Conservation (phyloP, 2,113 vertebrate species). For the Leptodactylus fuscus region DNA sequence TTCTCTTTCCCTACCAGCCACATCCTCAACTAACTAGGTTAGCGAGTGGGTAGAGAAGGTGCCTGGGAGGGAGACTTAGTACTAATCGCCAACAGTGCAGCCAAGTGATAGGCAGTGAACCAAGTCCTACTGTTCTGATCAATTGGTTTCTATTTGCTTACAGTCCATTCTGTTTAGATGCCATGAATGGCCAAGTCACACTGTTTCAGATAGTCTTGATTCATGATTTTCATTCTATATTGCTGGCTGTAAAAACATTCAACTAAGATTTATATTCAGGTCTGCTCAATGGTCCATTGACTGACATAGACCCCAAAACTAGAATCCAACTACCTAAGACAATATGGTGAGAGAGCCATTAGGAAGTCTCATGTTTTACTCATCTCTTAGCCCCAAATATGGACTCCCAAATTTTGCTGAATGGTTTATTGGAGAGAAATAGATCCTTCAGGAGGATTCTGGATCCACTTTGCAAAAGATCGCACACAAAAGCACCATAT, state of each 20-base stretch:
- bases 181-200: not conserved
- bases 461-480: not conserved
- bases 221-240: not conserved
- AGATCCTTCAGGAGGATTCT: constrained; percentile 38
- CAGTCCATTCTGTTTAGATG: not conserved
- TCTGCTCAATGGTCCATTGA: not conserved
- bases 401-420: no score
- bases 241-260: constrained; percentile 15
- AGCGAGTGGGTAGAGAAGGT: no score
- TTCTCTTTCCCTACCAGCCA: no score
- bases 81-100: no score
- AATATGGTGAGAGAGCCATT: not conserved
- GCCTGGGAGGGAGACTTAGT: no score
- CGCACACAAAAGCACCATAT: constrained; percentile 7
- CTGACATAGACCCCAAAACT: not conserved
- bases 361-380: not conserved
- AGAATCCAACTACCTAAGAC: not conserved
- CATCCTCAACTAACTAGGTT: no score
- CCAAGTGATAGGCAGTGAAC: no score
- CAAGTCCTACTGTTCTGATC: not conserved
- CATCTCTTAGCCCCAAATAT: not conserved
- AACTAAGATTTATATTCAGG: not conserved
- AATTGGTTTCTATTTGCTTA: not conserved
- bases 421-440: no score
- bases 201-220: not conserved